Percentiles rank a stretch among this genome's conserved stretches.
Evolutionary conservation across 53 echinoderm and acorn worm species (phyloP).

Genomic region (Zoroaster sp.): DNA sequence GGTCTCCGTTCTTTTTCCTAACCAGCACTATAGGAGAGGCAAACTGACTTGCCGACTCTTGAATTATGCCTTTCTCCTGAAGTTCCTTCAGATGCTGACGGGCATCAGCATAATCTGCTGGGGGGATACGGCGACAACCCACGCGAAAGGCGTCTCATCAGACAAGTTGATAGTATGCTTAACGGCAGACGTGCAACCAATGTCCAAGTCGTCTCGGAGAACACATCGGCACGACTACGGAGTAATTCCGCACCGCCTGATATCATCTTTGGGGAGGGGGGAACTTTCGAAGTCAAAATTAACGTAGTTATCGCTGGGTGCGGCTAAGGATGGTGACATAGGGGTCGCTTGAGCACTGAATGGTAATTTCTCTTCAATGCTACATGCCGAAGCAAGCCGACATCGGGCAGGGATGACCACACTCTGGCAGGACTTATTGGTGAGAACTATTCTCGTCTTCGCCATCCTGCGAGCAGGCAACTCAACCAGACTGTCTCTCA

Average conservation of each 20-base stretch:
- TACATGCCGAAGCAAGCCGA: background rate
- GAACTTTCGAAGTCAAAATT: slow-evolving; percentile 18
- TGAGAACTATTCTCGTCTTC: background rate
- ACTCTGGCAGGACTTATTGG: slow-evolving; percentile 20
- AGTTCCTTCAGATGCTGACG: too few species aligned
- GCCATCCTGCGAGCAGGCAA: background rate
- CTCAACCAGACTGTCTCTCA: background rate
- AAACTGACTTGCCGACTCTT: too few species aligned
- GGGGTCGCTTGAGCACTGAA: background rate
- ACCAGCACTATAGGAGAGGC: too few species aligned
- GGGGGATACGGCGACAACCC: too few species aligned
- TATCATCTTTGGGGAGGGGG: slow-evolving; percentile 28
- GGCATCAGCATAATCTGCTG: too few species aligned
- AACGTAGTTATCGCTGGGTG: too few species aligned
- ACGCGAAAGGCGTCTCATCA: slow-evolving; percentile 59
- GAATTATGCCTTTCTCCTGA: too few species aligned
- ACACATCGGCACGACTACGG: background rate
- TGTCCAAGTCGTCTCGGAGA: slow-evolving; percentile 59
- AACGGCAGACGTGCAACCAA: slow-evolving; percentile 46
- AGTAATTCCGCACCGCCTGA: background rate
- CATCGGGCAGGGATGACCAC: slow-evolving; percentile 4
- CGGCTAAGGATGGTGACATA: background rate
- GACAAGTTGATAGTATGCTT: slow-evolving; percentile 37
- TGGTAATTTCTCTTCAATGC: background rate
- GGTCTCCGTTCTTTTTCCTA: too few species aligned